Conservation (phyloP, 30 jellyfish, hydroid and myxozoan species). For the Pelagia noctiluca region DNA sequence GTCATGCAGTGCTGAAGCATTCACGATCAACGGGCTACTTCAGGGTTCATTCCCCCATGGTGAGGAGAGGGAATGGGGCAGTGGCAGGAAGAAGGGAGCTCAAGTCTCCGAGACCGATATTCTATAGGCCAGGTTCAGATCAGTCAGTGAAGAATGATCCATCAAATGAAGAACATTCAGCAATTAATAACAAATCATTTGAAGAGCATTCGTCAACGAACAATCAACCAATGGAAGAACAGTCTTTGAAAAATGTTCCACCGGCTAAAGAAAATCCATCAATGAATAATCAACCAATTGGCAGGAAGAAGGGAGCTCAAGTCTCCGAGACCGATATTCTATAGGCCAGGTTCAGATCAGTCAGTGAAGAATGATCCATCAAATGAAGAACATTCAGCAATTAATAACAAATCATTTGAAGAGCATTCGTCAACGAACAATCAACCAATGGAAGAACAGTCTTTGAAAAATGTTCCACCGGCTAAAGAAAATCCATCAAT, state of each 20-base stretch:
- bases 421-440: not conserved
- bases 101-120: conserved; percentile 36
- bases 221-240: not conserved
- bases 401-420: too few species aligned
- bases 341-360: conserved; percentile 10
- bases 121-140: conserved; percentile 25
- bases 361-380: too few species aligned
- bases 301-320: conserved; percentile 30
- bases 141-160: not conserved
- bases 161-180: too few species aligned
- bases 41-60: conserved; percentile 27
- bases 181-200: too few species aligned
- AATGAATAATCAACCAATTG: too few species aligned
- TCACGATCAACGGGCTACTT: conserved; percentile 34
- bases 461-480: too few species aligned
- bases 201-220: not conserved
- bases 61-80: conserved; percentile 14
- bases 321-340: conserved; percentile 43
- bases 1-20: conserved; percentile 11
- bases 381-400: too few species aligned
- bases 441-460: conserved; percentile 5
- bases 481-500: too few species aligned
- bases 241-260: too few species aligned
- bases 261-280: too few species aligned
- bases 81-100: conserved; percentile 37